Percentiles rank a stretch among this genome's conserved stretches.
Conservation (phyloP, 2,113 vertebrate species). For the Callipepla californica region DNA sequence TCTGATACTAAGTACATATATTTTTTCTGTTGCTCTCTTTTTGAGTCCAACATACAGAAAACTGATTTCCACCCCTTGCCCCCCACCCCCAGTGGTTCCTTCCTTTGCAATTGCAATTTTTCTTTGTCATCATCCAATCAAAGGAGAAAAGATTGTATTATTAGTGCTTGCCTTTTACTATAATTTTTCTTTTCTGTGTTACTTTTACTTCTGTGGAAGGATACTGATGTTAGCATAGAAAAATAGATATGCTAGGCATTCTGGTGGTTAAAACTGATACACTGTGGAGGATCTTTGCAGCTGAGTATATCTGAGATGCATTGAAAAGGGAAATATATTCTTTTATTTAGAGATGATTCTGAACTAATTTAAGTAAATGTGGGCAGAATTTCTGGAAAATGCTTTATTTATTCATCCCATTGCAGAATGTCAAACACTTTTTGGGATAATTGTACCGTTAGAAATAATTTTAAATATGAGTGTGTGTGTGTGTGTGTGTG, state of each 20-base stretch:
- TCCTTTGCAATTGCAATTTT: background rate
- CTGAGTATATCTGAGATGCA: background rate
- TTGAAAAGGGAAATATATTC: background rate
- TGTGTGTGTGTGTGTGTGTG: background rate
- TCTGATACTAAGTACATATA: background rate
- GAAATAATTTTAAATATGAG: conserved; percentile 13
- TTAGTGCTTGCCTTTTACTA: background rate
- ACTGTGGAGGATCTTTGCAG: background rate
- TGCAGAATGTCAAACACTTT: conserved; percentile 6
- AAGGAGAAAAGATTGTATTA: background rate
- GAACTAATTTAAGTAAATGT: conserved; percentile 64
- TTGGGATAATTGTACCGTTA: conserved; percentile 2
- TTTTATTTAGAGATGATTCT: conserved; percentile 45
- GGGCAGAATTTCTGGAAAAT: conserved; percentile 57
- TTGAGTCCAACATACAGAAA: background rate
- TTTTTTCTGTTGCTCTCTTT: background rate
- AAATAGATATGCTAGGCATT: background rate
- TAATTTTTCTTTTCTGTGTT: background rate
- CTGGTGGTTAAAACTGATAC: background rate
- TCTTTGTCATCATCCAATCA: background rate
- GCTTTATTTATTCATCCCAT: conserved; percentile 59
- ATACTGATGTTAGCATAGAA: background rate
- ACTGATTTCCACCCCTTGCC: background rate
- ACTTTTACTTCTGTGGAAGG: background rate
- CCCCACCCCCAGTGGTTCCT: background rate